These are phyloP conservation scores for Myioborus melanocephalus DNA, from an alignment of 2,797 vertebrate genomes.

Conservation along the genomic window DNA sequence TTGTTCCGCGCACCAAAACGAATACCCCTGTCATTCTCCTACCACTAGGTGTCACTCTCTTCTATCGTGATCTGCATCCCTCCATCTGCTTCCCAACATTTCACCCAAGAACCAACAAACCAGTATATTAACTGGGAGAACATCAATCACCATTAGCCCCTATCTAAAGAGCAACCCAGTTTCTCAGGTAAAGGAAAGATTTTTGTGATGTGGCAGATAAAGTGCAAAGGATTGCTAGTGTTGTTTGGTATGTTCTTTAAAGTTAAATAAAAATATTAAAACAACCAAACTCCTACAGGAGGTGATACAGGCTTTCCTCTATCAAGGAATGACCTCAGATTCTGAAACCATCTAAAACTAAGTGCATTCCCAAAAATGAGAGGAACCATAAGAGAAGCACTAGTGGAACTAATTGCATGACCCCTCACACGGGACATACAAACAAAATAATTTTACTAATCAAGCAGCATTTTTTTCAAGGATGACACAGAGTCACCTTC, in stretches of 20 bases:
- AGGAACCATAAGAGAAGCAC: background rate
- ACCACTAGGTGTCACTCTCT: conserved; percentile 42
- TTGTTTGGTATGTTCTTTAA: background rate
- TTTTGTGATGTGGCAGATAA: background rate
- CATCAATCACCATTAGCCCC: background rate
- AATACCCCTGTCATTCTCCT: background rate
- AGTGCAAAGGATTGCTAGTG: background rate
- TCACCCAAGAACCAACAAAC: background rate
- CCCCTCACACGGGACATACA: background rate
- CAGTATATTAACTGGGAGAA: background rate
- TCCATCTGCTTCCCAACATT: background rate
- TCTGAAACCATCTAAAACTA: background rate
- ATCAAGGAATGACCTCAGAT: background rate
- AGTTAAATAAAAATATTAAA: background rate
- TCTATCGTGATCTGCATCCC: background rate
- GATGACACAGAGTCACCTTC: background rate
- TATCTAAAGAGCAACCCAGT: background rate
- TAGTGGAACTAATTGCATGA: background rate
- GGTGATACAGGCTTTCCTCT: background rate
- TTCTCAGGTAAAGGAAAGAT: background rate
- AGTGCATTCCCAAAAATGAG: background rate
- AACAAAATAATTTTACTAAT: background rate
- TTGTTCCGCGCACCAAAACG: background rate
- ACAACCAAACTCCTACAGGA: background rate
- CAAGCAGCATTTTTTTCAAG: background rate